phyloP scores from a whole-genome alignment of 2,113 vertebrate species.

The Eupsittula cactorum region DNA sequence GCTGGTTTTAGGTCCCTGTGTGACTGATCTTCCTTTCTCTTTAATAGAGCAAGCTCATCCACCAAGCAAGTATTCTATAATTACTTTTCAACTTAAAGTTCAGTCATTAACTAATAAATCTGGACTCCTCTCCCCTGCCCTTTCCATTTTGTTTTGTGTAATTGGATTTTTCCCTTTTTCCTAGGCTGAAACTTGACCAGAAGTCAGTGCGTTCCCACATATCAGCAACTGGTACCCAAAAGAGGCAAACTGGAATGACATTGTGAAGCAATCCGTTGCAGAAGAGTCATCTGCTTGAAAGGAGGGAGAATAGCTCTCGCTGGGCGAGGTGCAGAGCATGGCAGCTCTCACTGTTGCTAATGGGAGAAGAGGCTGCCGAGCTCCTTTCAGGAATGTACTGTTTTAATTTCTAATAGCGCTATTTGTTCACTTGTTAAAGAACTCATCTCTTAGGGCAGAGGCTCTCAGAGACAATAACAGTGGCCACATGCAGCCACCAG shows the following conservation, averaged over 20 bases:
- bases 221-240: background rate
- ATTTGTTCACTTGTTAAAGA: slow-evolving; percentile 42
- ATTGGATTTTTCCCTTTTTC: background rate
- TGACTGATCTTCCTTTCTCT: background rate
- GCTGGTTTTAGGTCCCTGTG: background rate
- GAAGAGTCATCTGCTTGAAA: background rate
- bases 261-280: background rate
- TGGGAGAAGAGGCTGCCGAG: background rate
- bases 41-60: background rate
- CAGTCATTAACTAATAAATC: background rate
- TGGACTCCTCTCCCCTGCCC: background rate
- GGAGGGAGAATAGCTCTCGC: background rate
- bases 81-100: background rate
- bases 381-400: background rate
- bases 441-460: background rate
- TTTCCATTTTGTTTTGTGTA: background rate
- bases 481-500: background rate
- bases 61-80: background rate
- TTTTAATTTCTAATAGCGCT: slow-evolving; percentile 39
- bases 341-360: background rate
- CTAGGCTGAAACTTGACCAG: background rate
- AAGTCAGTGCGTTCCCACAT: background rate
- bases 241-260: background rate
- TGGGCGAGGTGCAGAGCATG: accelerated
- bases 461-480: slow-evolving; percentile 1